Percentiles rank a stretch among this genome's conserved stretches.
Evolutionary conservation across 1,140 invertebrate genomes (phyloP).

Genomic region (Lepidurus arcticus): DNA sequence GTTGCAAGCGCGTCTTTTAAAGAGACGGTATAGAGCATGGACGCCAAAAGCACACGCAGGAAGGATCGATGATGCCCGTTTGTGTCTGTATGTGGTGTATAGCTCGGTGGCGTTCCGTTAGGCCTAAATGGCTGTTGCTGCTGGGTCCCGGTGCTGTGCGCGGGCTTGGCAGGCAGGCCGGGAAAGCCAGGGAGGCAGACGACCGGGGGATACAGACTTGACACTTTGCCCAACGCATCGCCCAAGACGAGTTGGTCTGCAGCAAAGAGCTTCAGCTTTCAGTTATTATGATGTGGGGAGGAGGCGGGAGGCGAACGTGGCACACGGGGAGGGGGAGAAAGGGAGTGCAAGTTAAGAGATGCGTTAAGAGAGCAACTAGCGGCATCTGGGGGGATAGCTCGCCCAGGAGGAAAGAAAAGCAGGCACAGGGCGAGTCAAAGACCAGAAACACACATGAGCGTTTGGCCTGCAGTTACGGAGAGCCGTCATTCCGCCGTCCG

Average conservation of each 20-base stretch:
- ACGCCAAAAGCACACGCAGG: neutral
- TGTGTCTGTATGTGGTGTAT: neutral
- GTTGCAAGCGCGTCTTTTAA: neutral
- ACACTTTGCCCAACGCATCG: neutral
- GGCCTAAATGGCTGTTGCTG: neutral
- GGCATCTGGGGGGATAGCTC: conserved; percentile 2
- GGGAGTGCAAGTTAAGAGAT: neutral
- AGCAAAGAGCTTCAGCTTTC: conserved; percentile 13
- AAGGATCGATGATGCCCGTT: neutral
- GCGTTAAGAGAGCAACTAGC: neutral
- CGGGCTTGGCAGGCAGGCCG: neutral
- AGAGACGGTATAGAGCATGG: neutral
- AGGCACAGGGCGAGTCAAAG: neutral
- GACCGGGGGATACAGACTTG: neutral
- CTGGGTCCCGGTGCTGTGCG: neutral
- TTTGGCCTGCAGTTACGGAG: neutral
- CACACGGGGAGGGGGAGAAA: neutral
- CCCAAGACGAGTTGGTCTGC: neutral
- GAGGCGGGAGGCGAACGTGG: neutral
- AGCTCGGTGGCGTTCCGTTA: neutral
- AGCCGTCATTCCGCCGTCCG: neutral
- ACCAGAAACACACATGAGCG: conserved; percentile 3
- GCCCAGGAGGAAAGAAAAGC: neutral
- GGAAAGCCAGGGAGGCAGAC: neutral
- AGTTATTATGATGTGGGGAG: conserved; percentile 6